A percentile compares a stretch with the other conserved stretches of the same genome.
Evolutionary conservation across 2,113 vertebrate genomes (phyloP).

Genomic region (Alosa alosa): DNA sequence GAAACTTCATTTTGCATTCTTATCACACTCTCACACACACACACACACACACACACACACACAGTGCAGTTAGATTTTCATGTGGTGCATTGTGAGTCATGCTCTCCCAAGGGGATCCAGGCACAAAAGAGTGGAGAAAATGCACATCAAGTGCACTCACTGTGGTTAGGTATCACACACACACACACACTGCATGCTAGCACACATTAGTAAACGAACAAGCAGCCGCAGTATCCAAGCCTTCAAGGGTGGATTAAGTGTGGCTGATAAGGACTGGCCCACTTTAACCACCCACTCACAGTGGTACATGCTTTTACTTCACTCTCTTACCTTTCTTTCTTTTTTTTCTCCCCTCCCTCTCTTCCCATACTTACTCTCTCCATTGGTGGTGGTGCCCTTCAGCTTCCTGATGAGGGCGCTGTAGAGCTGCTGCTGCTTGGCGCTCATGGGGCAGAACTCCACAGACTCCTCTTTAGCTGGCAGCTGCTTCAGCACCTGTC

Average conservation of each 20-base stretch:
- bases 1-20: neutral
- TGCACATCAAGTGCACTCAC: neutral
- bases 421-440: conserved; percentile 86
- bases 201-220: neutral
- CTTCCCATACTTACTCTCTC: conserved; percentile 63
- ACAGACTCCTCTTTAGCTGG: conserved; percentile 85
- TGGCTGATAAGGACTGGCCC: neutral
- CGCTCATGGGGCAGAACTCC: conserved; percentile 86
- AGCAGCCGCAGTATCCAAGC: neutral
- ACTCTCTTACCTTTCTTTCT: neutral
- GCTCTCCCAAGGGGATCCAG: neutral
- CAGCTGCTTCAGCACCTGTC: conserved; percentile 90
- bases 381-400: conserved; percentile 72
- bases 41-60: too few relatives aligned
- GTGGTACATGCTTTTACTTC: neutral
- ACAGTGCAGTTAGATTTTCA: neutral
- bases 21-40: neutral
- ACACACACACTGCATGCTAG: neutral
- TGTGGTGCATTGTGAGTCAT: conserved; percentile 3
- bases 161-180: neutral
- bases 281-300: neutral
- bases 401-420: conserved; percentile 77
- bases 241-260: neutral
- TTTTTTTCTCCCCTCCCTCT: neutral
- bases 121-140: neutral